Conservation (phyloP, 1,140 invertebrate species). For the Mizuhopecten yessoensis region DNA sequence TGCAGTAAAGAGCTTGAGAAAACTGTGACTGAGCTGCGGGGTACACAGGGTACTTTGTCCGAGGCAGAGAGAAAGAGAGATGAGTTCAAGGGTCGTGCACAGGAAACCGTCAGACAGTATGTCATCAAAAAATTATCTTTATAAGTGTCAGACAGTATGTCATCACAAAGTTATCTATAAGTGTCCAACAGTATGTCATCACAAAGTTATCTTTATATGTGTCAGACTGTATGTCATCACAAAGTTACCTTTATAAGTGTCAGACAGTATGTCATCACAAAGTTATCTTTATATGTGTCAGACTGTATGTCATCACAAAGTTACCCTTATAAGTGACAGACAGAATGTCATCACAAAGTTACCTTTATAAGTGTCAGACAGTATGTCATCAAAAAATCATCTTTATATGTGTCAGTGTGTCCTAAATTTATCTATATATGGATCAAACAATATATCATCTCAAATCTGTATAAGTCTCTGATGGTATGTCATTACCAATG, state of each 20-base stretch:
- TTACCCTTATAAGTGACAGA: too few relatives aligned
- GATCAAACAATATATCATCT: too few relatives aligned
- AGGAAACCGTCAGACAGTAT: constrained; percentile 82
- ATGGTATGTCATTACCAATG: neutral
- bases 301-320: too few relatives aligned
- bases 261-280: neutral
- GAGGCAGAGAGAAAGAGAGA: constrained; percentile 80
- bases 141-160: neutral
- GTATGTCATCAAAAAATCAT: neutral
- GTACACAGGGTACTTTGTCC: constrained; percentile 74
- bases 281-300: neutral
- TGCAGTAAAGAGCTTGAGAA: constrained; percentile 74
- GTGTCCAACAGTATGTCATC: too few relatives aligned
- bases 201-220: too few relatives aligned
- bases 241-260: too few relatives aligned
- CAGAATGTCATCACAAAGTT: constrained; percentile 75
- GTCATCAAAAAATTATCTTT: constrained; percentile 53
- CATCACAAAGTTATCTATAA: neutral
- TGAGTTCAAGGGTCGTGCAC: constrained; percentile 79
- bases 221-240: constrained; percentile 79
- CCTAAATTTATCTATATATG: neutral
- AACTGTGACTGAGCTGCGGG: constrained; percentile 72
- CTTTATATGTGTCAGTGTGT: neutral
- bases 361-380: too few relatives aligned
- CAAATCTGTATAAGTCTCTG: too few relatives aligned